A percentile compares a stretch with the other conserved stretches of the same genome.
These are phyloP conservation scores for Eristalis arbustorum DNA, from an alignment of 2,888 invertebrate genomes.

Conservation along the genomic window DNA sequence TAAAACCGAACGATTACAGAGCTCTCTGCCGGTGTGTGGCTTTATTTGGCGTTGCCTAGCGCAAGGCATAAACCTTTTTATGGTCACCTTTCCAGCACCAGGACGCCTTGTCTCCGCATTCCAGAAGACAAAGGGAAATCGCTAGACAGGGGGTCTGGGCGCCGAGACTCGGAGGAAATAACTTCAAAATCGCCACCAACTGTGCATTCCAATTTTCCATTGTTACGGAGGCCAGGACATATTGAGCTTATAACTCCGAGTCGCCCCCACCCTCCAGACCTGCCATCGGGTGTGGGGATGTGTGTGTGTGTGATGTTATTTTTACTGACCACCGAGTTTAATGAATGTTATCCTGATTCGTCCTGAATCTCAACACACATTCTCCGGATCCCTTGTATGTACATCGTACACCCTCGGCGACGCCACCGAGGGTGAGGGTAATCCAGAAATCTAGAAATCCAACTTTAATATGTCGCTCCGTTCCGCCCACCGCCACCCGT, in stretches of 20 bases:
- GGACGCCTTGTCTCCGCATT: slow-evolving; percentile 28
- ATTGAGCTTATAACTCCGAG: background rate
- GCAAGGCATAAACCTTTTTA: slow-evolving; percentile 56
- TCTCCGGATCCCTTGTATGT: too few species aligned
- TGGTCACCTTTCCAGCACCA: slow-evolving; percentile 3
- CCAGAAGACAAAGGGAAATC: slow-evolving; percentile 18
- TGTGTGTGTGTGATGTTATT: slow-evolving; percentile 47
- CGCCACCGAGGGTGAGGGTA: slow-evolving; percentile 10
- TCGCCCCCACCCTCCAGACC: background rate
- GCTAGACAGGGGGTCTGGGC: background rate
- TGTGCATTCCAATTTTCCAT: slow-evolving; percentile 32
- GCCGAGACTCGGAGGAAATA: background rate
- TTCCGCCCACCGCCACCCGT: background rate
- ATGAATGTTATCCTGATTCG: slow-evolving; percentile 64
- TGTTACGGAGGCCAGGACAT: slow-evolving; percentile 22
- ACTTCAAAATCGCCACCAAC: slow-evolving; percentile 53
- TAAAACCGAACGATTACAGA: slow-evolving; percentile 34
- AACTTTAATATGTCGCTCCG: slow-evolving; percentile 42
- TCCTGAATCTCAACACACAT: slow-evolving; percentile 36
- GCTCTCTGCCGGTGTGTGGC: slow-evolving; percentile 5
- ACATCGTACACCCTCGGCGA: background rate
- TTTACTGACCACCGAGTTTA: slow-evolving; percentile 69
- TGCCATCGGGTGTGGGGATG: background rate
- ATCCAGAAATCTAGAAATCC: slow-evolving; percentile 29
- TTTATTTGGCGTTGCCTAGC: background rate